These are phyloP conservation scores for Clarias fuscus DNA, from an alignment of 2,797 vertebrate genomes.

Conservation along the genomic window DNA sequence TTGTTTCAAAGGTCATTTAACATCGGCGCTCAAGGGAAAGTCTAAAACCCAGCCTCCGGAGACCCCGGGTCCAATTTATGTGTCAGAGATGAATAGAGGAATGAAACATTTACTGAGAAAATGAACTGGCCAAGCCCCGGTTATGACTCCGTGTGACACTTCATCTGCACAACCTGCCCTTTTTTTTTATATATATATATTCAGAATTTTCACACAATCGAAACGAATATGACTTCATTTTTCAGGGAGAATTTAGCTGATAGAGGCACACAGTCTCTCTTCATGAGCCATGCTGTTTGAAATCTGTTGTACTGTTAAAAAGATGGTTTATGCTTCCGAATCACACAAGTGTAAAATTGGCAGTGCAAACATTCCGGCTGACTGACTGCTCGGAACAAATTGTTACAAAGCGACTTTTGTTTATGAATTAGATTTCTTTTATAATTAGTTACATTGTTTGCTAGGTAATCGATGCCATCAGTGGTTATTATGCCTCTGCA, in stretches of 20 bases:
- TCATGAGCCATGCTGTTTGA: constrained; percentile 8
- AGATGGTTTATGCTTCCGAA: constrained; percentile 48
- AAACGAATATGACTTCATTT: constrained; percentile 51
- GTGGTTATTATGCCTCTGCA: constrained; percentile 53
- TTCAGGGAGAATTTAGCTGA: constrained; percentile 46
- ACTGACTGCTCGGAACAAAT: constrained; percentile 46
- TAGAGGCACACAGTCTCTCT: constrained; percentile 33
- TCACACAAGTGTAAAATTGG: constrained; percentile 52
- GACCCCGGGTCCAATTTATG: constrained; percentile 74
- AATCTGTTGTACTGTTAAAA: constrained; percentile 41
- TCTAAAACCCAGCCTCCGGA: constrained; percentile 72
- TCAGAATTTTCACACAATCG: constrained; percentile 45
- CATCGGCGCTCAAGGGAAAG: constrained; percentile 76
- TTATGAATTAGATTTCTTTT: constrained; percentile 43
- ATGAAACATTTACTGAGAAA: constrained; percentile 77
- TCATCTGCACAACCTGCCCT: constrained; percentile 64
- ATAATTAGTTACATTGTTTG: constrained; percentile 58
- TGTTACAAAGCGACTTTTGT: constrained; percentile 37
- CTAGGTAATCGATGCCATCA: constrained; percentile 54
- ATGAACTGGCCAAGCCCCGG: constrained; percentile 73
- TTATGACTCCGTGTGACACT: constrained; percentile 73
- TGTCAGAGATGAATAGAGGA: constrained; percentile 78
- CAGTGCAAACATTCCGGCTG: constrained; percentile 37
- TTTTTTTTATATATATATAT: constrained; percentile 8
- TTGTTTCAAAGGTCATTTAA: constrained; percentile 85